phyloP scores from a whole-genome alignment of 2,888 invertebrate species.

The Cyclophora punctaria region DNA sequence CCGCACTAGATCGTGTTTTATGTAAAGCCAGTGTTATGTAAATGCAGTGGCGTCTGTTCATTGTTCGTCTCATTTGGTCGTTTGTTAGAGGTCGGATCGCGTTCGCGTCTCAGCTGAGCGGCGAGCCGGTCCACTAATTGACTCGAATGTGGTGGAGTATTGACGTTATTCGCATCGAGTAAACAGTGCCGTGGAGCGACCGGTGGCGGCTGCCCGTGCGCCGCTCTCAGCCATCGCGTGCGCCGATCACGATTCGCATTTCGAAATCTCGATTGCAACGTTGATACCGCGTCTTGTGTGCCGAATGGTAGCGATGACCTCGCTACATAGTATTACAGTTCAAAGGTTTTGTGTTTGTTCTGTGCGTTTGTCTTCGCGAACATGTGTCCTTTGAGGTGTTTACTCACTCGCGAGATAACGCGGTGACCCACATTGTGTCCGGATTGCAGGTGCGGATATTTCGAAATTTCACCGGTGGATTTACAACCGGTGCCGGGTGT shows the following conservation, averaged over 20 bases:
- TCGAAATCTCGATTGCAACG: slow-evolving; percentile 51
- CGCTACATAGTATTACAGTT: slow-evolving; percentile 30
- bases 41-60: slow-evolving; percentile 37
- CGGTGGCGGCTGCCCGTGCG: slow-evolving; percentile 56
- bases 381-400: slow-evolving; percentile 19
- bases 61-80: slow-evolving; percentile 29
- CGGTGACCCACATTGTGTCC: slow-evolving; percentile 48
- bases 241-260: slow-evolving; percentile 50
- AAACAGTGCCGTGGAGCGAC: slow-evolving; percentile 62
- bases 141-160: slow-evolving; percentile 9
- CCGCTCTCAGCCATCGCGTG: slow-evolving; percentile 26
- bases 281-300: slow-evolving; percentile 26
- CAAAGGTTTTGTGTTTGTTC: slow-evolving; percentile 63
- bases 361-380: slow-evolving; percentile 16
- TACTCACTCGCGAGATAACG: slow-evolving; percentile 36
- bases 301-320: slow-evolving; percentile 59
- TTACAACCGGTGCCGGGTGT: slow-evolving; percentile 19
- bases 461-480: slow-evolving; percentile 39
- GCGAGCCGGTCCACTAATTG: slow-evolving; percentile 31
- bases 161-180: slow-evolving; percentile 6
- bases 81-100: slow-evolving; percentile 32
- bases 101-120: slow-evolving; percentile 25
- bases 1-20: not conserved
- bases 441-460: slow-evolving; percentile 29
- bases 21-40: slow-evolving; percentile 30